A percentile compares a stretch with the other conserved stretches of the same genome.
Evolutionary conservation across 1,140 invertebrate genomes (phyloP).

Genomic region (Caenorhabditis briggsae): DNA sequence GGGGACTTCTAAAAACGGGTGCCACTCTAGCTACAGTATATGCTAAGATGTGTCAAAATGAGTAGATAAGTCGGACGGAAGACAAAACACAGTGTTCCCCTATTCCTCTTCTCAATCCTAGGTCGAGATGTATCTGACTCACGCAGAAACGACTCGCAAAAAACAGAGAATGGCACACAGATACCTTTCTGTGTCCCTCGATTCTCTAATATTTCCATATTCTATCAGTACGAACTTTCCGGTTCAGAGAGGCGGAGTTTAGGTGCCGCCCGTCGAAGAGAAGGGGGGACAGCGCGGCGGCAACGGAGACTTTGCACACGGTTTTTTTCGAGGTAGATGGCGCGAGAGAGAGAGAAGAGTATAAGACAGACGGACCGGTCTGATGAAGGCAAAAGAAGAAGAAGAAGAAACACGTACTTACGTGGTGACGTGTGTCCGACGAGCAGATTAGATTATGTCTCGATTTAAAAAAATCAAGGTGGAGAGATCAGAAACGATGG

Average conservation of each 20-base stretch:
- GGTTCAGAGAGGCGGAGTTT: slow-evolving; percentile 44
- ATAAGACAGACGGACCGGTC: slow-evolving; percentile 26
- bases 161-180: slow-evolving; percentile 50
- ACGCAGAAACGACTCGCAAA: slow-evolving; percentile 35
- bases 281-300: slow-evolving; percentile 3
- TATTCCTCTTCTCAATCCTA: not conserved
- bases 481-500: not conserved
- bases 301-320: slow-evolving; percentile 38
- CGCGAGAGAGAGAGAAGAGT: not conserved
- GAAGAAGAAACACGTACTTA: slow-evolving; percentile 38
- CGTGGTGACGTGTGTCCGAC: slow-evolving; percentile 38
- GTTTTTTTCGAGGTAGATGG: slow-evolving; percentile 25
- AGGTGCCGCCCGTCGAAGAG: not conserved
- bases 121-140: slow-evolving; percentile 49
- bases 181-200: slow-evolving; percentile 39
- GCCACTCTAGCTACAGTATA: slow-evolving; percentile 18
- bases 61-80: not conserved
- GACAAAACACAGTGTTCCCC: slow-evolving; percentile 50
- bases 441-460: slow-evolving; percentile 48
- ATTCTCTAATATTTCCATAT: not conserved
- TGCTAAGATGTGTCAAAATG: slow-evolving; percentile 23
- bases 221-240: slow-evolving; percentile 43
- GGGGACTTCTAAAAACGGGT: not conserved
- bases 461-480: slow-evolving; percentile 1
- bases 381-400: not conserved